A percentile compares a stretch with the other conserved stretches of the same genome.
phyloP scores from a whole-genome alignment of 2,113 vertebrate species.

The Malurus elegans region DNA sequence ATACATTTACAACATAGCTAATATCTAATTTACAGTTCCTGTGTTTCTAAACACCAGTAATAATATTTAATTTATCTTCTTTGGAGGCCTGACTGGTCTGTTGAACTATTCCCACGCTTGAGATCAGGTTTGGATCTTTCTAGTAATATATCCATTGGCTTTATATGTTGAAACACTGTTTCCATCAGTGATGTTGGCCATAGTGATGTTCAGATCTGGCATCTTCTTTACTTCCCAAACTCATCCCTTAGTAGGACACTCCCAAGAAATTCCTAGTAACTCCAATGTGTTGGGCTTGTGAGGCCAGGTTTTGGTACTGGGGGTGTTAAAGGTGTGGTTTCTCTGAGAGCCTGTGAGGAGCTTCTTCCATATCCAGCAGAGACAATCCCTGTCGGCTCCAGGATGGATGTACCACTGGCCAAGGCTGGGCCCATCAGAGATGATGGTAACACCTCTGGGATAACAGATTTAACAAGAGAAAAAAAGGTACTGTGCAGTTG shows the following conservation, averaged over 20 bases:
- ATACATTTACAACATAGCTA: not conserved
- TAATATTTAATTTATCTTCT: not conserved
- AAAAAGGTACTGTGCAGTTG: accelerated
- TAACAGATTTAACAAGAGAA: not conserved
- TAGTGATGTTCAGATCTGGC: not conserved
- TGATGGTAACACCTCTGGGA: accelerated
- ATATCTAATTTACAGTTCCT: not conserved
- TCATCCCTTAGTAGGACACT: not conserved
- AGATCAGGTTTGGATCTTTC: not conserved
- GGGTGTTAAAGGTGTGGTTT: not conserved
- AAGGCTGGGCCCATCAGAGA: not conserved
- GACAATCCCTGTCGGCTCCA: not conserved
- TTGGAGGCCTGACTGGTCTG: not conserved
- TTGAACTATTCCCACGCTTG: not conserved
- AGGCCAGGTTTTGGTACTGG: not conserved
- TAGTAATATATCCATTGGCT: not conserved
- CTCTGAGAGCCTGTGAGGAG: not conserved
- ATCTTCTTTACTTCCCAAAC: not conserved
- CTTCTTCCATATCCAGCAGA: not conserved
- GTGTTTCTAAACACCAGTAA: not conserved
- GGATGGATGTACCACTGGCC: not conserved
- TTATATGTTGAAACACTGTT: not conserved
- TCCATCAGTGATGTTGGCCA: not conserved
- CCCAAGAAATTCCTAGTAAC: not conserved
- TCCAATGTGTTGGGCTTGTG: not conserved